Evolutionary conservation across 2,113 vertebrate genomes (phyloP).

Genomic region (Bettongia penicillata): DNA sequence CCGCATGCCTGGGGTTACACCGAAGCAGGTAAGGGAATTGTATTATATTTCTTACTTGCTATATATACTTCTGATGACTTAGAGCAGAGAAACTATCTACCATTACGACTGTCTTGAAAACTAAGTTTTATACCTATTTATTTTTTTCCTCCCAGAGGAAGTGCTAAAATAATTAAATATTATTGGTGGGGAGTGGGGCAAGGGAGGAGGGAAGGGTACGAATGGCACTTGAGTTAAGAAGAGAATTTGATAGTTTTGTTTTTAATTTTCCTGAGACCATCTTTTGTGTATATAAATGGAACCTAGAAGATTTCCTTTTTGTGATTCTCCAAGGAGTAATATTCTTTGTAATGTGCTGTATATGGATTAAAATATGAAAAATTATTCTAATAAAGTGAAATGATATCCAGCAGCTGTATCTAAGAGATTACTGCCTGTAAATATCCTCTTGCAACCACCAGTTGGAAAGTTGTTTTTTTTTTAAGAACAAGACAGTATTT

Average conservation of each 20-base stretch:
- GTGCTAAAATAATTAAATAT: conserved; percentile 37
- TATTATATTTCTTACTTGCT: conserved; percentile 46
- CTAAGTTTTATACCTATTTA: not conserved
- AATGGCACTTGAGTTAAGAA: not conserved
- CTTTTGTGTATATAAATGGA: conserved; percentile 54
- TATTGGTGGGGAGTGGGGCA: not conserved
- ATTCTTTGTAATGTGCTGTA: not conserved
- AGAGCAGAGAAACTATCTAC: conserved; percentile 13
- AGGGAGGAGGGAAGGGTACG: not conserved
- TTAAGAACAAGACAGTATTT: conserved; percentile 33
- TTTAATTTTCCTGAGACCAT: conserved; percentile 26
- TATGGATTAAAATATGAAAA: conserved; percentile 49
- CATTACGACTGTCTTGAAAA: conserved; percentile 34
- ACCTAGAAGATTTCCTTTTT: conserved; percentile 16
- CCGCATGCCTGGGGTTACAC: conserved; percentile 93
- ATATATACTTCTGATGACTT: not conserved
- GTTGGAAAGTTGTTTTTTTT: conserved; percentile 12
- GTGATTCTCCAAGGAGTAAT: conserved; percentile 11
- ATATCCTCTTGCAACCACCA: not conserved
- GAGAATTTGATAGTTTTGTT: not conserved
- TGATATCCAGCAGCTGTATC: conserved; percentile 27
- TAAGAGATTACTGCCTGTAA: conserved; percentile 43
- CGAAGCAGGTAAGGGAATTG: conserved; percentile 86
- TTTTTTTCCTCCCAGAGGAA: not conserved
- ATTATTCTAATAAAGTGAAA: conserved; percentile 58